These are phyloP conservation scores for Monodelphis domestica DNA, from an alignment of 2,797 vertebrate genomes.

Conservation along the genomic window DNA sequence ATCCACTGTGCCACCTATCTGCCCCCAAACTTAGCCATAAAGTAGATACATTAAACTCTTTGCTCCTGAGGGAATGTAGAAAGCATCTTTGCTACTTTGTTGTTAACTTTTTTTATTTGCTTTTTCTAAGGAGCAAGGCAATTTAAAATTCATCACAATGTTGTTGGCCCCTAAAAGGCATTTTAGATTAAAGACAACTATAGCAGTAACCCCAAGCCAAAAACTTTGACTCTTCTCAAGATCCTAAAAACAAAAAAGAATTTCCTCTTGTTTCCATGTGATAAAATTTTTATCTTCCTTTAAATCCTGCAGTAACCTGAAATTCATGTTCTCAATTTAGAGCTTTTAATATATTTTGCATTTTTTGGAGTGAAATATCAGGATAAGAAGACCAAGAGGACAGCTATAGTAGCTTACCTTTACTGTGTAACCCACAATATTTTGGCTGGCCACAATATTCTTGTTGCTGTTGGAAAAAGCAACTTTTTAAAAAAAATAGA, in stretches of 20 bases:
- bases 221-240: neutral
- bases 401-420: neutral
- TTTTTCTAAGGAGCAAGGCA: neutral
- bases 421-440: slow-evolving; percentile 15
- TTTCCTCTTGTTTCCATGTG: neutral
- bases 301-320: neutral
- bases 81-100: neutral
- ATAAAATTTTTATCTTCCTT: slow-evolving; percentile 23
- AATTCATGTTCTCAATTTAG: slow-evolving; percentile 20
- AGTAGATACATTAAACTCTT: no score
- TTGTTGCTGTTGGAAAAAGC: slow-evolving; percentile 9
- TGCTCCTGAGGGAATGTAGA: no score
- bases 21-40: no score
- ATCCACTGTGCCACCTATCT: no score
- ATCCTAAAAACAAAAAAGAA: neutral
- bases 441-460: slow-evolving; percentile 10
- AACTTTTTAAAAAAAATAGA: neutral
- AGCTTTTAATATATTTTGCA: slow-evolving; percentile 31
- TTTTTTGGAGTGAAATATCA: neutral
- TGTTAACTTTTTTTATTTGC: neutral
- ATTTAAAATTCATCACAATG: neutral
- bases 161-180: neutral
- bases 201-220: neutral
- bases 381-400: neutral
- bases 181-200: neutral